phyloP scores from a whole-genome alignment of 2,888 invertebrate genomes.

The Allygus modestus region DNA sequence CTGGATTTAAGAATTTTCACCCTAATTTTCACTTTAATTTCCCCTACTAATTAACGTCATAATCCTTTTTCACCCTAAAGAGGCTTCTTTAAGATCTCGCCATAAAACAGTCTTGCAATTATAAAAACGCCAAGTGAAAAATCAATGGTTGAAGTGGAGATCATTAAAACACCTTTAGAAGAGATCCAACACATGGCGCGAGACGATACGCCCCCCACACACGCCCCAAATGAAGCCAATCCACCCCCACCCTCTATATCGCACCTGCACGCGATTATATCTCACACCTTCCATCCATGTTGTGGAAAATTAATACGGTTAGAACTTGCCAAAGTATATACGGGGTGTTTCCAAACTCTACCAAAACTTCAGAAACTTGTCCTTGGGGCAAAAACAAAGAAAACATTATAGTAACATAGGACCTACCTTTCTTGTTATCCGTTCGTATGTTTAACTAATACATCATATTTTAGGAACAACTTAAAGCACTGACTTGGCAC shows the following conservation, averaged over 20 bases:
- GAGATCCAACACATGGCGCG: not conserved
- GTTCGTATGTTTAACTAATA: no score
- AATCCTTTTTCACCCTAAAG: not conserved
- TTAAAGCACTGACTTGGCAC: no score
- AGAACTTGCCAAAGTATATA: no score
- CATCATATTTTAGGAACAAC: no score
- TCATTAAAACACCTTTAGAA: conserved; percentile 19
- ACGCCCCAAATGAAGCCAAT: conserved; percentile 7
- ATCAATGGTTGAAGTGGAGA: not conserved
- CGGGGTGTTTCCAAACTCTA: no score
- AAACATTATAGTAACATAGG: no score
- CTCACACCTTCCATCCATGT: not conserved
- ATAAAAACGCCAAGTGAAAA: not conserved
- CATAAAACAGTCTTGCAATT: not conserved
- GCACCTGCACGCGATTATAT: not conserved
- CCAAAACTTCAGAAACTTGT: no score
- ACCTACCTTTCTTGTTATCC: no score
- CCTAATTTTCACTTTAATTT: no score
- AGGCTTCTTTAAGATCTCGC: not conserved
- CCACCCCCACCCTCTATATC: not conserved
- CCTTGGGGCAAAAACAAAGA: no score
- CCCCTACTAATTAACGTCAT: not conserved
- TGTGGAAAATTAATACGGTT: no score
- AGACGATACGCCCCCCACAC: not conserved
- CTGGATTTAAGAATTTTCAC: no score